Conservation (phyloP, 2,113 vertebrate species). For the Tupaia chinensis region DNA sequence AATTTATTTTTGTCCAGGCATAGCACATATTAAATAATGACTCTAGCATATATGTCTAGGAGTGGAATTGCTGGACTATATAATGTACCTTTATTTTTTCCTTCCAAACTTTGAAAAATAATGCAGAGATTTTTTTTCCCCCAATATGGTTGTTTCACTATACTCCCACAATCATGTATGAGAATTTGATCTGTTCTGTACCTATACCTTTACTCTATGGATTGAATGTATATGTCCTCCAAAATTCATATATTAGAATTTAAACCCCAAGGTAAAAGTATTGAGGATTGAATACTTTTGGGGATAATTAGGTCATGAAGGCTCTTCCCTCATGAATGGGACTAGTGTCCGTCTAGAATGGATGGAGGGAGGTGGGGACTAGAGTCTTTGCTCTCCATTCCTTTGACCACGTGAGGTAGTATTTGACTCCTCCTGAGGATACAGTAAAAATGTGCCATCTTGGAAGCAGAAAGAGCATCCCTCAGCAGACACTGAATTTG, state of each 20-base stretch:
- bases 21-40: not conserved
- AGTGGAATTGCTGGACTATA: not conserved
- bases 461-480: not conserved
- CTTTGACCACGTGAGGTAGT: not conserved
- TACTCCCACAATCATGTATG: not conserved
- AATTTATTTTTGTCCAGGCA: not conserved
- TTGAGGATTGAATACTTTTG: not conserved
- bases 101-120: conserved; percentile 17
- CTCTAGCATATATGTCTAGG: not conserved
- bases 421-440: not conserved
- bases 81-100: conserved; percentile 24
- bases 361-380: not conserved
- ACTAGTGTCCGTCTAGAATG: not conserved
- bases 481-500: not conserved
- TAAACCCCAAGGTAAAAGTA: not conserved
- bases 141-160: not conserved
- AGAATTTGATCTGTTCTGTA: not conserved
- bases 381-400: not conserved
- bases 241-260: not conserved
- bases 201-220: not conserved
- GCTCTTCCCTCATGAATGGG: not conserved
- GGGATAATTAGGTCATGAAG: not conserved
- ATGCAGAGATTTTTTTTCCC: not conserved
- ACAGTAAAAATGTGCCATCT: not conserved
- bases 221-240: not conserved